Percentiles rank a stretch among this genome's conserved stretches.
Evolutionary conservation across 2,888 invertebrate species (phyloP).

Genomic region (Napeogenes sylphis): DNA sequence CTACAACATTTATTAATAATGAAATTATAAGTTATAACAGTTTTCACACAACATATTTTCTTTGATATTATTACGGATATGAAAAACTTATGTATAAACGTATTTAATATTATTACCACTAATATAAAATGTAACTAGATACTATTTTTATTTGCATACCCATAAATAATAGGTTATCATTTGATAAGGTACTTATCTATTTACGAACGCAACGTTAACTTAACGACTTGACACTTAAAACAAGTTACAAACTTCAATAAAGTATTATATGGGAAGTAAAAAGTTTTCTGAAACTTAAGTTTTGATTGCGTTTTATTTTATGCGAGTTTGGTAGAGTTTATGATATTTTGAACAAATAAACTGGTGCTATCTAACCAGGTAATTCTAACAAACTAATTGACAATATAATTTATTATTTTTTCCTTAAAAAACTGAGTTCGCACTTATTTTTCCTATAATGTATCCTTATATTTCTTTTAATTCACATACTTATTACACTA

Average conservation of each 20-base stretch:
- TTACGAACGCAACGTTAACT: slow-evolving; percentile 26
- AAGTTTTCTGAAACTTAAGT: slow-evolving; percentile 38
- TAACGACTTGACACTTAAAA: slow-evolving; percentile 28
- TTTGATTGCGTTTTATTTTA: slow-evolving; percentile 47
- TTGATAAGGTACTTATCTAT: slow-evolving; percentile 4
- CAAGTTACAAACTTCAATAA: slow-evolving; percentile 37
- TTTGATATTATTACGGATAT: too few relatives aligned
- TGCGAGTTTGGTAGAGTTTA: slow-evolving; percentile 38
- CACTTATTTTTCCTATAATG: neutral
- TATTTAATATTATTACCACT: too few relatives aligned
- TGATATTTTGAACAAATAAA: slow-evolving; percentile 36
- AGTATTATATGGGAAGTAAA: slow-evolving; percentile 47
- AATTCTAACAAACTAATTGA: slow-evolving; percentile 4
- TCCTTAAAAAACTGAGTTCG: neutral
- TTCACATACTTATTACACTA: too few relatives aligned
- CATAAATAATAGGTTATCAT: neutral
- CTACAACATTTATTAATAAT: too few relatives aligned
- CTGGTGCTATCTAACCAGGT: neutral
- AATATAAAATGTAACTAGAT: too few relatives aligned
- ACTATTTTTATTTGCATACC: neutral
- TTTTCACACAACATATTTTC: too few relatives aligned
- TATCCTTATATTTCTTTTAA: too few relatives aligned
- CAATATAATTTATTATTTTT: neutral
- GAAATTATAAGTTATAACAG: too few relatives aligned
- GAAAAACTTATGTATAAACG: too few relatives aligned